Evolutionary conservation across 1,140 invertebrate genomes (phyloP), one percentile per base, ranked within the genome.

Genomic region (Bradysia coprophila): DNA sequence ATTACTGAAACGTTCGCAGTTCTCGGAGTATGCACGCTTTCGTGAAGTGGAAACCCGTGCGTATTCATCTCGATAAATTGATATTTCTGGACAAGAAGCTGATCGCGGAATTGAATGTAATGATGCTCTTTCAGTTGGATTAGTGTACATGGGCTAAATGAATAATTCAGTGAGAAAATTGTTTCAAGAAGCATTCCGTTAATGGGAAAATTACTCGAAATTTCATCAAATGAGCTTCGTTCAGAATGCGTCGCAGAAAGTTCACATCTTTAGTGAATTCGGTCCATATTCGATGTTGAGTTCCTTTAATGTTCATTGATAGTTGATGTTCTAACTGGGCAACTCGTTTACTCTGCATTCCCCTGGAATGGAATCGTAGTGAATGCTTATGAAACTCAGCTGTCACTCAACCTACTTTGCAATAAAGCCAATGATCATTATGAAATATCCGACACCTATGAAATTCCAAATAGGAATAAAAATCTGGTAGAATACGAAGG

Each of bases 341-440:
- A 20, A 89, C 69, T 51, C 74, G 72, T 54, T 87, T 85, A 42
- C 80, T 85, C 47, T 57, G 52, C 41, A 61, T 46, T 16, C 57
- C 57, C 40, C 58, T 61, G 48, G 37, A 48, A 36, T n/a, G n/a
- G n/a, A n/a, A n/a, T n/a, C n/a, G n/a, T n/a, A n/a, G n/a, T n/a
- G n/a, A n/a, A n/a, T n/a, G n/a, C n/a, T n/a, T n/a, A 34, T 21
- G 28, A 28, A 42, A 11, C n/a, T n/a, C n/a, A n/a, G n/a, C n/a
- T n/a, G n/a, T n/a, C n/a, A n/a, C n/a, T n/a, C n/a, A 16, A 46
- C 54, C 57, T 50, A 61, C 58, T 58, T 56, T 1, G 81, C 78
- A 43, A 93, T 86, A 53, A 89, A 90, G 19, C 81, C 83, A 46
- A 92, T 72, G 34, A 93, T 79, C 87, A 92, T 92, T 13, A 89